A percentile compares a stretch with the other conserved stretches of the same genome.
phyloP scores from a whole-genome alignment of 2,797 vertebrate genomes.

The Notoglanidium macrostoma region DNA sequence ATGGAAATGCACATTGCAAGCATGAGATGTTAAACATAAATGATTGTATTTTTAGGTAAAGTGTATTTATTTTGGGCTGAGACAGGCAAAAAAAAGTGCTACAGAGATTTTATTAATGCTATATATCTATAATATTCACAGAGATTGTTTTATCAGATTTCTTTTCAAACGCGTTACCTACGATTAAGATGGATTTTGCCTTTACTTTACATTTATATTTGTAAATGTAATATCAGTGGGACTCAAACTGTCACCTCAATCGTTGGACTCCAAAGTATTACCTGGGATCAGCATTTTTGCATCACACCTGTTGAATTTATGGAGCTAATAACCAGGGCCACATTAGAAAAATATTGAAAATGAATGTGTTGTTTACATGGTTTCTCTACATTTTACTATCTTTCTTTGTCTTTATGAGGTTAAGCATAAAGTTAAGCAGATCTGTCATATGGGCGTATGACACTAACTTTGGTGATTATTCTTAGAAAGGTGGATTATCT shows the following conservation, averaged over 20 bases:
- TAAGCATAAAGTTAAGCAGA: neutral
- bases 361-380: neutral
- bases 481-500: neutral
- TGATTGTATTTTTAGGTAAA: neutral
- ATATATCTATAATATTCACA: neutral
- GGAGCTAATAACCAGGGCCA: neutral
- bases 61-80: neutral
- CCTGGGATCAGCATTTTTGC: neutral
- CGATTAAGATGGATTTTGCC: neutral
- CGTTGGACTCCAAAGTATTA: neutral
- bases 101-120: neutral
- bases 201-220: neutral
- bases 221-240: neutral
- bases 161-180: neutral
- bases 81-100: neutral
- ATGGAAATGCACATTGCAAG: neutral
- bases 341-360: neutral
- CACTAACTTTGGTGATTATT: neutral
- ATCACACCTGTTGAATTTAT: neutral
- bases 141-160: neutral
- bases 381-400: neutral
- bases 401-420: conserved; percentile 7
- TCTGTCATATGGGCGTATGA: neutral
- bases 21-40: neutral
- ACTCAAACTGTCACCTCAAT: neutral